Evolutionary conservation across 92 coral and sea anemone species (phyloP), one percentile per base, ranked within the genome.

Genomic region (Porites divaricata): DNA sequence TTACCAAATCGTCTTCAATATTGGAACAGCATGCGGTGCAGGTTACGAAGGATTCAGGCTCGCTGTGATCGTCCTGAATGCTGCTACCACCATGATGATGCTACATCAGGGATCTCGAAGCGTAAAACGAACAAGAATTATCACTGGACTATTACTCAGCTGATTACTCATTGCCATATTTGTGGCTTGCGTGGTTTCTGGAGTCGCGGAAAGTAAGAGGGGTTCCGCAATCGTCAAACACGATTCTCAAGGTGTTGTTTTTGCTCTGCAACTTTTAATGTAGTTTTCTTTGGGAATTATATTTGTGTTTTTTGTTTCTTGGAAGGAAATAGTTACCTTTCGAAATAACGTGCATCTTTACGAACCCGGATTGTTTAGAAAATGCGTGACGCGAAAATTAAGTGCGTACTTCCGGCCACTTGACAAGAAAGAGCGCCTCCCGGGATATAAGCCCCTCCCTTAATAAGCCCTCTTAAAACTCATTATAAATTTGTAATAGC

Each of bases 11-110:
- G 82, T 64, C 12, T 84, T 74, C 84, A 76, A 76, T 64, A 76
- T 84, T 58, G 88, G 86, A 20, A 70, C 59, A 1, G 79, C 86
- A 11, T 82, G 79, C 0, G 86, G 86, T 22, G 86, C 86, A 17
- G 51, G 84, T 50, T 80, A 80, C n/a, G 84, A 76, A 54, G 84
- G 26, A 24, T 80, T 67, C 54, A 80, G 67, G 22, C 84, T 80
- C 1, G 25, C 67, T 24, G 35, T 80, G 84, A 68, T 80, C 66
- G 63, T 66, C 15, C 75, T 80, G 19, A 80, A 67, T 15, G 35
- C 75, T 22, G 75, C 75, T 25, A 26, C 84, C 8, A 80, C 75
- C 66, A 58, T 71, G 63, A 80, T 80, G 84, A 14, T 80, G 26
- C 35, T 80, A 35, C 84, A 80, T 53, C 67, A 80, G 56, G 26